These are phyloP conservation scores for Spatulosminthurus flaviceps DNA, from an alignment of 2,888 invertebrate genomes.

Conservation along the genomic window DNA sequence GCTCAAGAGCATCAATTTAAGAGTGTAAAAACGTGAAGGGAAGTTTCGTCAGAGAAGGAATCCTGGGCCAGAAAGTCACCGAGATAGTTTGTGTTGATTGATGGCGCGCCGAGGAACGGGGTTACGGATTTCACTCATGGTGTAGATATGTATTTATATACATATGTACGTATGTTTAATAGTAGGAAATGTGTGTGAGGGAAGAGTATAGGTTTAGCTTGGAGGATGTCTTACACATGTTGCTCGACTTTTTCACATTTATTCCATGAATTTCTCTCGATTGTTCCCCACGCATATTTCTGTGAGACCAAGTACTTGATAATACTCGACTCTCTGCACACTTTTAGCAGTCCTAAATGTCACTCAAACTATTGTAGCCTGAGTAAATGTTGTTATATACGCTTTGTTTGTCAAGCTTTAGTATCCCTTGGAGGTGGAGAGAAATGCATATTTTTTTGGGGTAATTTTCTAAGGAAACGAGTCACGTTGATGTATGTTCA, in stretches of 20 bases:
- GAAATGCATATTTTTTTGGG: constrained; percentile 20
- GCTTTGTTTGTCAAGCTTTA: constrained; percentile 9
- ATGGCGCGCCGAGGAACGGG: constrained; percentile 47
- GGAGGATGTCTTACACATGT: constrained; percentile 45
- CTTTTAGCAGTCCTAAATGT: constrained; percentile 16
- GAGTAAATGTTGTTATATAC: constrained; percentile 30
- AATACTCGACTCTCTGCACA: constrained; percentile 3
- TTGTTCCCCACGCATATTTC: background rate
- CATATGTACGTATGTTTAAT: no score
- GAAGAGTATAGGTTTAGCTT: no score
- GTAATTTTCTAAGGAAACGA: no score
- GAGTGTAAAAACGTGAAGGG: constrained; percentile 43
- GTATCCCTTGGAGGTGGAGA: background rate
- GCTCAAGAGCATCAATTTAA: background rate
- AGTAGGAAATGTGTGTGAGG: no score
- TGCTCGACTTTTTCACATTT: constrained; percentile 19
- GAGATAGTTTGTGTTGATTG: constrained; percentile 58
- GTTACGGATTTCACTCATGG: constrained; percentile 40
- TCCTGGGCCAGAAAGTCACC: constrained; percentile 51
- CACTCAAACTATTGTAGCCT: constrained; percentile 17
- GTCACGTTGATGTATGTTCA: no score
- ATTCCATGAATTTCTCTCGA: constrained; percentile 13
- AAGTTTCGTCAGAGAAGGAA: constrained; percentile 48
- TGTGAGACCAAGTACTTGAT: background rate
- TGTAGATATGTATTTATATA: no score